Evolutionary conservation across 2,113 vertebrate species (phyloP), one percentile per base, ranked within the genome.

Genomic region (Lepisosteus osseus): DNA sequence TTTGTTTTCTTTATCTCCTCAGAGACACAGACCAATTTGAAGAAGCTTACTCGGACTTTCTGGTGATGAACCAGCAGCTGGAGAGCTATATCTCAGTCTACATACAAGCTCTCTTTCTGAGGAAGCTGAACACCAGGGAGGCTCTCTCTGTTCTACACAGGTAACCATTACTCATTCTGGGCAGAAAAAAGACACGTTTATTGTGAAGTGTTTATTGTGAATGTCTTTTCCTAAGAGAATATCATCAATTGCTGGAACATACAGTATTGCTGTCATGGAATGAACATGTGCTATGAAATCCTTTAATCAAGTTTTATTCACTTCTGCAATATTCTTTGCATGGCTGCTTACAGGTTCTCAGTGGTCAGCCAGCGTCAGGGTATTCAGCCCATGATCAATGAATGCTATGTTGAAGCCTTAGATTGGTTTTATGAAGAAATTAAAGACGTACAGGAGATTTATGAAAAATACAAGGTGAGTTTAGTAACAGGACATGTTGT

Each of bases 391-490:
- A 66, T 68, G 69, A 54, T 77, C 14, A 55, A 63, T 73, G 75
- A 77, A 17, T 70, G 71, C 17, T 77, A 70, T 51, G 54, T 77
- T 12, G 71, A 73, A 42, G 55, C 69, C 7, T 77, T 73, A 59
- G 71, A 77, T 9, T 77, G 75, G 75, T 77, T 77, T 45, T 77
- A 77, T 65, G 68, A 70, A 43, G 75, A 77, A 44, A 54, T 77
- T 3, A 77, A 70, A 14, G 56, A 73, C 2, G 40, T 70, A 66
- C 67, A 73, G 63, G 17, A 73, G 54, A 57, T 14, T 8, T 77
- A 77, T 77, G 71, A 77, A 67, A 67, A 56, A 41, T 70, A 67
- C 54, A 77, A 77, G 68, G 75, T 77, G 54, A 41, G 6, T 69
- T 43, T 61, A 29, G 5, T 41, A 40, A 7, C 29, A 51, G 47